phyloP scores from a whole-genome alignment of 2,888 invertebrate species.

The Pyralis farinalis region DNA sequence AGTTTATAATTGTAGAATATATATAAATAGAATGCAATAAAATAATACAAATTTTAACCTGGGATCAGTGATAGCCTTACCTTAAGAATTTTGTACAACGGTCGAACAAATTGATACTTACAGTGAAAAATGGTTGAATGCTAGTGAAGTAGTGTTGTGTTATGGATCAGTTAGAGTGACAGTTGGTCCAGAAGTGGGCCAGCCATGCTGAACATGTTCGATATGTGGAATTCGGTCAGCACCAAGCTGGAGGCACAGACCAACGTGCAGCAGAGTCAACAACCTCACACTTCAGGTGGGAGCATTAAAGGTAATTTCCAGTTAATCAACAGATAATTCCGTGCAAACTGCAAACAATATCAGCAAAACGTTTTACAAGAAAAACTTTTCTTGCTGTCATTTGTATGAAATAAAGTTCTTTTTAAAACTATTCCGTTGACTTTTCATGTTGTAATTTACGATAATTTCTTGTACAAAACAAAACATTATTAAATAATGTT shows the following conservation, averaged over 20 bases:
- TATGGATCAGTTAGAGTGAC: slow-evolving; percentile 43
- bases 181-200: slow-evolving; percentile 38
- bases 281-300: slow-evolving; percentile 90
- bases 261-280: slow-evolving; percentile 84
- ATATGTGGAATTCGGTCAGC: slow-evolving; percentile 91
- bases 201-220: slow-evolving; percentile 86
- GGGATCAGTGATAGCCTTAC: slow-evolving; percentile 77
- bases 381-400: not conserved
- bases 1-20: slow-evolving; percentile 64
- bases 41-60: slow-evolving; percentile 54
- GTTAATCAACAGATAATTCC: slow-evolving; percentile 39
- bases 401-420: no score
- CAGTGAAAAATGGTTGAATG: slow-evolving; percentile 55
- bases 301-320: slow-evolving; percentile 89
- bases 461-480: no score
- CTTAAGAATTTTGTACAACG: slow-evolving; percentile 59
- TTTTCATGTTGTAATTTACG: no score
- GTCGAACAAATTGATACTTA: slow-evolving; percentile 65
- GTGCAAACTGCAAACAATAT: slow-evolving; percentile 9
- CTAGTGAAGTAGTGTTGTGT: slow-evolving; percentile 33
- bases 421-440: no score
- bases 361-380: not conserved
- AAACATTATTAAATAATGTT: no score
- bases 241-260: slow-evolving; percentile 86
- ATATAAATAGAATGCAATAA: slow-evolving; percentile 44